Evolutionary conservation across 2,888 invertebrate genomes (phyloP).

Genomic region (Melitaea athalia): DNA sequence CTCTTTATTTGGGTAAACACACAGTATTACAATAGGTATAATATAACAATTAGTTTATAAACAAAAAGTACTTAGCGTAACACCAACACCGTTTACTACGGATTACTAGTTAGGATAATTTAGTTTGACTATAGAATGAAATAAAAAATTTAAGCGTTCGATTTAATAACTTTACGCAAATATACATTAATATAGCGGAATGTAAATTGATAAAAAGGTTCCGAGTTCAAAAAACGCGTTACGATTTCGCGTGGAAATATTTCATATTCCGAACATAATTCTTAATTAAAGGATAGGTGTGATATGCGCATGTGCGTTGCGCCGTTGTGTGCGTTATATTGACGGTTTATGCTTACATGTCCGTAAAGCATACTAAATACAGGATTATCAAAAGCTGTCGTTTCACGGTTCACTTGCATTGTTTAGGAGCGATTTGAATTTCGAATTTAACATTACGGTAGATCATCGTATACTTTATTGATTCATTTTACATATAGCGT

Average conservation of each 20-base stretch:
- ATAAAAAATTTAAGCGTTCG: no score
- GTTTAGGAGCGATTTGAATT: neutral
- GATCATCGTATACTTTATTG: no score
- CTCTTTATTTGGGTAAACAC: no score
- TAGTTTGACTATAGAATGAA: no score
- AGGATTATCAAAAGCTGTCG: no score
- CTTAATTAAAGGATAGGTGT: slow-evolving; percentile 5
- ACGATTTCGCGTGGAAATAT: neutral
- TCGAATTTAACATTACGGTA: neutral
- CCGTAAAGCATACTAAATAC: no score
- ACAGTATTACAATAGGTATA: no score
- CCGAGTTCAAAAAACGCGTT: neutral
- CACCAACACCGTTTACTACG: no score
- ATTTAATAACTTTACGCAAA: neutral
- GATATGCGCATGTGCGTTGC: neutral
- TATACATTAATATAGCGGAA: neutral
- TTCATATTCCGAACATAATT: neutral
- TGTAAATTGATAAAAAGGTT: neutral
- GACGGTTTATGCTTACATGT: neutral
- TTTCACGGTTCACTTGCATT: neutral
- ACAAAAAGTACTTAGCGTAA: no score
- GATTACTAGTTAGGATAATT: no score
- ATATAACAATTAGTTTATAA: no score
- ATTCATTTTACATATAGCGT: no score
- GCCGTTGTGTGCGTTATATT: neutral